A percentile compares a stretch with the other conserved stretches of the same genome.
phyloP scores from a whole-genome alignment of 2,113 vertebrate species.

The Brachyhypopomus occidentalis region DNA sequence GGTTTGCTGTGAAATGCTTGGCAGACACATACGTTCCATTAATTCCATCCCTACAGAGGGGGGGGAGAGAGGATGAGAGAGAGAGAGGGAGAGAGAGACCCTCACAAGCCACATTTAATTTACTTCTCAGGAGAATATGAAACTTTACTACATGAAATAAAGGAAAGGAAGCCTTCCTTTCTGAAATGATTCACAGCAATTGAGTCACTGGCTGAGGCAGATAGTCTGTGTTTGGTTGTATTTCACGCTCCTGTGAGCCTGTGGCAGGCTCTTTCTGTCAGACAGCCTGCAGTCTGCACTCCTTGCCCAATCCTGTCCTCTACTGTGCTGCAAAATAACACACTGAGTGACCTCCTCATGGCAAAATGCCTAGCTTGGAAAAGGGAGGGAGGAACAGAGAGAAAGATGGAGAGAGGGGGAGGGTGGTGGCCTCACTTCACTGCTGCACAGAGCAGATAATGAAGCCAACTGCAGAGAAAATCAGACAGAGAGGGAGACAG shows the following conservation, averaged over 20 bases:
- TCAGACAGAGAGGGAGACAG: constrained; percentile 28
- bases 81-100: constrained; percentile 4
- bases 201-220: constrained; percentile 51
- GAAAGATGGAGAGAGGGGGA: constrained; percentile 14
- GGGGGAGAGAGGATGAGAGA: not conserved
- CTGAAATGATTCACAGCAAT: constrained; percentile 47
- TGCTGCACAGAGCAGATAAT: constrained; percentile 55
- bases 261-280: constrained; percentile 47
- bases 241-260: constrained; percentile 50
- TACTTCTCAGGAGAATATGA: constrained; percentile 16
- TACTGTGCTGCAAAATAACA: constrained; percentile 50
- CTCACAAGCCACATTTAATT: constrained; percentile 35
- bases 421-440: constrained; percentile 23
- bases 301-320: constrained; percentile 45
- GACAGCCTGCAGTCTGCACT: constrained; percentile 38
- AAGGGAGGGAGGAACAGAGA: constrained; percentile 34
- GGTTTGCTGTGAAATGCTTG: constrained; percentile 43
- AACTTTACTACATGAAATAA: constrained; percentile 36
- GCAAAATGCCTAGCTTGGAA: constrained; percentile 45
- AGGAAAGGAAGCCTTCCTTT: constrained; percentile 43
- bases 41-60: constrained; percentile 27
- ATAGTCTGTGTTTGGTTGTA: constrained; percentile 47
- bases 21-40: constrained; percentile 44
- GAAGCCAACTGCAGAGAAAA: constrained; percentile 52
- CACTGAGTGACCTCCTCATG: constrained; percentile 50